Evolutionary conservation across 2,797 vertebrate species (phyloP), one percentile per base, ranked within the genome.

Genomic region (Decapterus maruadsi): DNA sequence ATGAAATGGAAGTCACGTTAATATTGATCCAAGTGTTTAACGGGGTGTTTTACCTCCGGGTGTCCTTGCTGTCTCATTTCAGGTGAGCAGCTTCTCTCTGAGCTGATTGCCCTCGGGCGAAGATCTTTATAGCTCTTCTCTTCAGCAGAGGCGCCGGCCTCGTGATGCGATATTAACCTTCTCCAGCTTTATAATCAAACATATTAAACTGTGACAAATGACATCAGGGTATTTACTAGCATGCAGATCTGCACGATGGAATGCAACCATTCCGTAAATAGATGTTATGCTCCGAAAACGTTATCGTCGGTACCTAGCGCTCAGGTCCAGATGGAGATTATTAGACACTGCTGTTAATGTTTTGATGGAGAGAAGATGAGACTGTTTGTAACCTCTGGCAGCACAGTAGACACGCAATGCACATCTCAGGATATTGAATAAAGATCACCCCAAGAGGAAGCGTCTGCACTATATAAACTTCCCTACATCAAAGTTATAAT

Each of bases 1-100:
- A 98, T 99, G 97, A 99, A 98, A 99, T 98, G 97, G 97, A 98
- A 98, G 97, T 96, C 95, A 92, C 94, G 94, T 97, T 98, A 96
- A 97, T 98, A 99, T 99, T 97, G 98, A 99, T 99, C 97, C 96
- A 95, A 90, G 96, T 97, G 96, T 97, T 97, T 96, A 96, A 96
- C 95, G 87, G 93, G 91, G 93, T 96, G 95, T 96, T 95, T 95
- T 96, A 95, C 97, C 96, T 96, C 94, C 86, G 90, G 93, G 95
- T 97, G 97, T 97, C 97, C 96, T 97, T 96, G 95, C 94, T 94
- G 94, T 95, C 96, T 96, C 95, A 92, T 96, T 93, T 90, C 92
- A 94, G 94, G 92, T 94, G 94, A 96, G 92, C 92, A 84, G 92
- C 90, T 94, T 87, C 88, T 85, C 90, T 86, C 82, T 31, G 87